Base-by-base conservation (phyloP, 2,888 invertebrate species). In the Macrosoma leucophasiata region DNA sequence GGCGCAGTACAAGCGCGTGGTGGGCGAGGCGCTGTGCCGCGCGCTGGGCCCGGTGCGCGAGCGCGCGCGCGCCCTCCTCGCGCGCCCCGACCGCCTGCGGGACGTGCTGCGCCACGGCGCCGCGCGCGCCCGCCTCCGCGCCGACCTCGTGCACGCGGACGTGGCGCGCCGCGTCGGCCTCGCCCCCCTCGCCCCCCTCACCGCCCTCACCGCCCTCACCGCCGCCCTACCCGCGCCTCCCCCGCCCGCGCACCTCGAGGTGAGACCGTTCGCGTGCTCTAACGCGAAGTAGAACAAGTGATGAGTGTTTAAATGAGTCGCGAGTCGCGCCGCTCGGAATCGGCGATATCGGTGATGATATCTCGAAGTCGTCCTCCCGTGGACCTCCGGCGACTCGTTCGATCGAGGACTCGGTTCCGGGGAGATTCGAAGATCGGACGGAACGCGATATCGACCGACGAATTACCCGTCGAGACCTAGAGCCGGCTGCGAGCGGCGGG, bases 91-190 rank as follows among this genome's bases (percentile, higher is more conserved):
- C 31, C 84, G 91, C 41, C 58, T 90, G 39, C 64, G 76, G 43
- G 58, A 85, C 30, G 69, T 91, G 33, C 70, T 95, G 30, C 75
- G 86, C 12, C 63, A 69, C 44, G 94, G 94, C 1, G 27, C 45
- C 93, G 94, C 1, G 25, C 88, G 81, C 55, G 94, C 94, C 0
- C 77, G 79, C 7, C 62, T 58, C 24, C 84, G 88, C 33, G 92
- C 93, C 12, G 82, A 84, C 44, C 51, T 59, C 12, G 91, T 90
- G n/a, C 89, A 89, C 85, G 61, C 58, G 15, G 88, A 89, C 58
- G 90, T 91, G 3, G 86, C 85, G 40, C 60, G 90, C 34, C 28
- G 9, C 10, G 18, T 22, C 15, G 27, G 33, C 42, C 60, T 90
- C 37, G 62, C 75, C 10, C 88, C 92, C 38, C 87, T 87, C 24